A percentile compares a stretch with the other conserved stretches of the same genome.
These are phyloP conservation scores for Elephantulus edwardii DNA, from an alignment of 2,113 vertebrate species.

Conservation along the genomic window DNA sequence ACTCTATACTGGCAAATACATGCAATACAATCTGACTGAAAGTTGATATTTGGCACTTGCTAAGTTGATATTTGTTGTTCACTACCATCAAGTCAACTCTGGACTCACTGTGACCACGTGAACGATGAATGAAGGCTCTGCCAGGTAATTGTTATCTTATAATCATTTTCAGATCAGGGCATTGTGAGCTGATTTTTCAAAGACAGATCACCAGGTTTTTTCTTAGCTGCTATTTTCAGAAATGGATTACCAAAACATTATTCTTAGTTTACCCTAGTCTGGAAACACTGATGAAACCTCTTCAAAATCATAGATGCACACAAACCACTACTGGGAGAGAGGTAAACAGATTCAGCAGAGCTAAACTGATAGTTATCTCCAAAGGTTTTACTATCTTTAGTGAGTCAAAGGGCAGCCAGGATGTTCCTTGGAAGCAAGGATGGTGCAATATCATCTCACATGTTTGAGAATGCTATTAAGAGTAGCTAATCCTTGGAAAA, in stretches of 20 bases:
- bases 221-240: no score
- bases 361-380: no score
- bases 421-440: no score
- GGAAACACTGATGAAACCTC: not conserved
- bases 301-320: no score
- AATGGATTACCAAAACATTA: not conserved
- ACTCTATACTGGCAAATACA: not conserved
- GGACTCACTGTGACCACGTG: not conserved
- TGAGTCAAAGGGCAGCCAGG: no score
- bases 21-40: not conserved
- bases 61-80: not conserved
- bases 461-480: no score
- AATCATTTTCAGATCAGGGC: not conserved
- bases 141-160: not conserved
- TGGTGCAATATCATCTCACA: no score
- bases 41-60: not conserved
- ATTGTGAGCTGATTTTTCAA: not conserved
- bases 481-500: no score
- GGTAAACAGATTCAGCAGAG: no score
- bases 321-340: no score
- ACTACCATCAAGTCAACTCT: not conserved
- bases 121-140: not conserved
- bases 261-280: not conserved
- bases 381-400: no score
- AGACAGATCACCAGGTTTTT: not conserved